Percentiles rank a stretch among this genome's conserved stretches.
phyloP scores from a whole-genome alignment of 1,140 invertebrate genomes.

The Cherax destructor region DNA sequence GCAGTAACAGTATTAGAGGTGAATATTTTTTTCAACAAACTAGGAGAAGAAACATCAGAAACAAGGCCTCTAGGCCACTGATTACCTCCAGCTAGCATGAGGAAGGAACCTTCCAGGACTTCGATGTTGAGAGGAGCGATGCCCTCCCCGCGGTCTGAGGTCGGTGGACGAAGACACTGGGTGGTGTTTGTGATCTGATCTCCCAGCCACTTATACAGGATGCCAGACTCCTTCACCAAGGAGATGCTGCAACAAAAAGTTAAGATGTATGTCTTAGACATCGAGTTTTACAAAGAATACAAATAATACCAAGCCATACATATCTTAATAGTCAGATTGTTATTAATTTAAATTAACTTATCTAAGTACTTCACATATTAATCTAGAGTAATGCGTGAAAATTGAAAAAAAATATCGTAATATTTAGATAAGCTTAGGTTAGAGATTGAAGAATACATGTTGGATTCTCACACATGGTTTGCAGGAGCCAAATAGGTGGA shows the following conservation, averaged over 20 bases:
- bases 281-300: no score
- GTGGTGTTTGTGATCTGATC: slow-evolving; percentile 41
- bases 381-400: no score
- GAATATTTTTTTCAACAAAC: no score
- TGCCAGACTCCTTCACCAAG: slow-evolving; percentile 34
- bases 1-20: no score
- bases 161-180: slow-evolving; percentile 45
- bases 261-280: background rate
- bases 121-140: slow-evolving; percentile 27
- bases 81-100: slow-evolving; percentile 46
- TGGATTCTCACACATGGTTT: background rate
- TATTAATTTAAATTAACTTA: no score
- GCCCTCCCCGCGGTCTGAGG: slow-evolving; percentile 13
- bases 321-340: no score
- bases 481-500: slow-evolving; percentile 1
- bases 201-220: slow-evolving; percentile 37
- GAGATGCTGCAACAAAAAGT: slow-evolving; percentile 5
- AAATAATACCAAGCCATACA: no score
- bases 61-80: background rate
- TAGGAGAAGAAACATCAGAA: no score
- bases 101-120: slow-evolving; percentile 5
- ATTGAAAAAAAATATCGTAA: no score
- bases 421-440: no score
- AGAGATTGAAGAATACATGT: background rate
- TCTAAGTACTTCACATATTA: no score